A percentile compares a stretch with the other conserved stretches of the same genome.
Conservation (phyloP, 37 sponge, comb jelly and placozoan species). For the Tethya wilhelma region DNA sequence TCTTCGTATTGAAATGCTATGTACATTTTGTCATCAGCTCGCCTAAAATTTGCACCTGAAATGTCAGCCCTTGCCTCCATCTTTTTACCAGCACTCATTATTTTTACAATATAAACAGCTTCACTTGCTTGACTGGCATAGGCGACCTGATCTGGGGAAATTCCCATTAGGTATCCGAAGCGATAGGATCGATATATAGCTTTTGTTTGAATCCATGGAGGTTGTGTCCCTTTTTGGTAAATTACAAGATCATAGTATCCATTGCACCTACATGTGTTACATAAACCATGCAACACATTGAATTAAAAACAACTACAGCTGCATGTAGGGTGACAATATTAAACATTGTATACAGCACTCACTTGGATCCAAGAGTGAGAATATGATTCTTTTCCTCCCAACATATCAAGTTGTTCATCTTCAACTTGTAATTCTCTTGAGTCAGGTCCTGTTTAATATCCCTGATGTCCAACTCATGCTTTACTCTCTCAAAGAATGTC, state of each 20-base stretch:
- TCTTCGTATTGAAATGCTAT: background rate
- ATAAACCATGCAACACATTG: no score
- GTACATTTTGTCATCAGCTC: constrained; percentile 30
- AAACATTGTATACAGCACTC: no score
- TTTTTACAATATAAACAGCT: constrained; percentile 13
- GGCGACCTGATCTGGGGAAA: constrained; percentile 27
- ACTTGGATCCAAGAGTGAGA: constrained; percentile 41
- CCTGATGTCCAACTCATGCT: background rate
- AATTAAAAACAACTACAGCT: no score
- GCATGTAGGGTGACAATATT: no score
- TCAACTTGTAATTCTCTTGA: constrained; percentile 44
- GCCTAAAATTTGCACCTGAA: constrained; percentile 15
- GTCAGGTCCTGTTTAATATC: constrained; percentile 26
- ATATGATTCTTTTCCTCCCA: constrained; percentile 63
- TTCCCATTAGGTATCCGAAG: background rate
- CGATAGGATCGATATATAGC: no score
- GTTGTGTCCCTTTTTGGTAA: background rate
- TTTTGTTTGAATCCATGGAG: constrained; percentile 1
- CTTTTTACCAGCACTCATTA: background rate
- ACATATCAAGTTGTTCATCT: constrained; percentile 51
- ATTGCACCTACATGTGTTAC: no score
- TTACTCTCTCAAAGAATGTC: constrained; percentile 13
- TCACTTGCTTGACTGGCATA: constrained; percentile 73
- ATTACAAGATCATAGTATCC: background rate
- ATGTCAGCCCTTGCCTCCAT: constrained; percentile 15